phyloP scores from a whole-genome alignment of 2,888 invertebrate species.

The Heteromurus nitidus region DNA sequence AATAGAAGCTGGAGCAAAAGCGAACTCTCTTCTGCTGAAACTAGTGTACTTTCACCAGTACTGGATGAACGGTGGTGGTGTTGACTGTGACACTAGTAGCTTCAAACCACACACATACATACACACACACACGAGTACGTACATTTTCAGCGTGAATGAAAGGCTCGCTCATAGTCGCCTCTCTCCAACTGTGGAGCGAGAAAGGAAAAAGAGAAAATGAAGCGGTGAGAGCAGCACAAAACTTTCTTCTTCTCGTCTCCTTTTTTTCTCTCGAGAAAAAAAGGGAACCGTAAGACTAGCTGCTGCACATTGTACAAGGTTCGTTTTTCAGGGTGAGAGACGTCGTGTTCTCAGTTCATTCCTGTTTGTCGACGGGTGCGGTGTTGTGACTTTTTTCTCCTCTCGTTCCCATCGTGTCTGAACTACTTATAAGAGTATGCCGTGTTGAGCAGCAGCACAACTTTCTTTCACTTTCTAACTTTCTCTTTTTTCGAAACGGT shows the following conservation, averaged over 20 bases:
- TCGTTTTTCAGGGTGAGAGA: slow-evolving; percentile 29
- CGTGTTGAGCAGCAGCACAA: neutral
- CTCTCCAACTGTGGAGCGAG: no score
- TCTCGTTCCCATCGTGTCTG: slow-evolving; percentile 17
- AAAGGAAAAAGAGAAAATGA: slow-evolving; percentile 12
- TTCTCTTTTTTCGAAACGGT: slow-evolving; percentile 11
- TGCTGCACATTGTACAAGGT: neutral
- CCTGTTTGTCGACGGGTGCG: slow-evolving; percentile 63
- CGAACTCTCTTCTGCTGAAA: neutral
- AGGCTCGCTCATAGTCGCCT: slow-evolving; percentile 19
- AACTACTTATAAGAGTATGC: no score
- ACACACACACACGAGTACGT: no score
- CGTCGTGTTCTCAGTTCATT: slow-evolving; percentile 55
- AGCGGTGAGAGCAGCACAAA: neutral
- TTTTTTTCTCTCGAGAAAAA: neutral
- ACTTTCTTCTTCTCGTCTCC: slow-evolving; percentile 2
- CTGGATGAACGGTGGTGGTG: slow-evolving; percentile 29
- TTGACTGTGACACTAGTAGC: slow-evolving; percentile 57
- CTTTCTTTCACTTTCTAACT: slow-evolving; percentile 39
- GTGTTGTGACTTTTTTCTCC: slow-evolving; percentile 43
- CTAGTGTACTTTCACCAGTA: neutral
- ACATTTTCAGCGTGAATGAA: slow-evolving; percentile 54
- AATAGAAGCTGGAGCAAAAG: neutral
- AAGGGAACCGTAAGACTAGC: neutral
- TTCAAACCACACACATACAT: slow-evolving; percentile 43